Evolutionary conservation across 2,113 vertebrate species (phyloP).

Genomic region (Neotoma lepida): DNA sequence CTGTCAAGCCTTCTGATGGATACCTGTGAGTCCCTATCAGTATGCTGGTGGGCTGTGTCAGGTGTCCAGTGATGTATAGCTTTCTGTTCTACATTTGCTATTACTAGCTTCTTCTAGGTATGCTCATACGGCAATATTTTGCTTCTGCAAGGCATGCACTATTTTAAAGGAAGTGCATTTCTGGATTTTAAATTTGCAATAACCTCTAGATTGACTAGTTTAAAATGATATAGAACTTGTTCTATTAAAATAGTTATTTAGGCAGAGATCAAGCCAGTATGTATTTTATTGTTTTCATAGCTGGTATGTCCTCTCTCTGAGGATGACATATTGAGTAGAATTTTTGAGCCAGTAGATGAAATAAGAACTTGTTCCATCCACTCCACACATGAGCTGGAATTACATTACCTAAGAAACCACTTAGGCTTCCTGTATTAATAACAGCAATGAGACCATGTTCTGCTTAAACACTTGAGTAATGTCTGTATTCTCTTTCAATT

Average conservation of each 20-base stretch:
- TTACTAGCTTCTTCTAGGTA: neutral
- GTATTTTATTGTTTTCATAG: neutral
- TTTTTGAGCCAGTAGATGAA: neutral
- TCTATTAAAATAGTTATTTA: constrained; percentile 2
- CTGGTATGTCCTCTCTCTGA: neutral
- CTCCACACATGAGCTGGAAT: neutral
- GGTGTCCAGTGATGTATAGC: neutral
- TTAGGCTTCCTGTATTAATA: constrained; percentile 7
- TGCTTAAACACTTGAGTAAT: neutral
- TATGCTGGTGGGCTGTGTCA: neutral
- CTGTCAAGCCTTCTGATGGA: neutral
- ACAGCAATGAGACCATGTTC: neutral
- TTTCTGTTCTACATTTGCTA: neutral
- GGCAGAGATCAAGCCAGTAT: neutral
- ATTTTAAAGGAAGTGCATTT: constrained; percentile 18
- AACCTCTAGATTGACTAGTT: neutral
- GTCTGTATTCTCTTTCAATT: neutral
- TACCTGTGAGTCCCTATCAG: neutral
- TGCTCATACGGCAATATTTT: neutral
- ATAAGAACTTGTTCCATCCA: neutral
- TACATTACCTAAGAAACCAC: neutral
- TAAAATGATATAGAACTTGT: neutral
- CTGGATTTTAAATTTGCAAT: constrained; percentile 6
- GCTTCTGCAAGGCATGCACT: neutral
- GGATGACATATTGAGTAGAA: neutral